Conservation (phyloP, 1,140 invertebrate genomes). For the Gryllus bimaculatus region DNA sequence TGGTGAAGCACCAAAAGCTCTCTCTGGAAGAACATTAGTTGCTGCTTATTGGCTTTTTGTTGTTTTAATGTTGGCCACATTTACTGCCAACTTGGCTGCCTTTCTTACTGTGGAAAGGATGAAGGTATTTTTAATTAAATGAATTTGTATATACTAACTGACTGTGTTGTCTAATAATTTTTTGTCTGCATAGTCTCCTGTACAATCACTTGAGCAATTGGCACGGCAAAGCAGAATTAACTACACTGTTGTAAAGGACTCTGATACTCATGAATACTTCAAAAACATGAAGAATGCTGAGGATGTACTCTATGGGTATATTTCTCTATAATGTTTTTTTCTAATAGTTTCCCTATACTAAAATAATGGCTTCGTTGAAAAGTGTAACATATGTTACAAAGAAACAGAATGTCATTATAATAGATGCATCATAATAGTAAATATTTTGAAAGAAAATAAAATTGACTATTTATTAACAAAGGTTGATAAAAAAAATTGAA, state of each 20-base stretch:
- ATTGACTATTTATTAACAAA: no score
- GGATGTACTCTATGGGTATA: constrained; percentile 72
- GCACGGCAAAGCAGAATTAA: constrained; percentile 80
- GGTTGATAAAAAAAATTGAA: no score
- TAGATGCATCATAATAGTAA: no score
- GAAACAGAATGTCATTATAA: no score
- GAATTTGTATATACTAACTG: neutral
- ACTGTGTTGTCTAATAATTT: neutral
- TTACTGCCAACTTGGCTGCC: constrained; percentile 93
- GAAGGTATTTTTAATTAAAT: constrained; percentile 49
- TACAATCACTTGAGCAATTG: constrained; percentile 78
- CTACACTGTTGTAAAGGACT: constrained; percentile 78
- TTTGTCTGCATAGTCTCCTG: constrained; percentile 52
- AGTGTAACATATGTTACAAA: no score
- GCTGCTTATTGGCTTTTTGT: constrained; percentile 91
- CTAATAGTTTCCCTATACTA: no score
- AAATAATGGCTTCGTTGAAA: no score
- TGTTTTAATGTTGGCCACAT: constrained; percentile 85
- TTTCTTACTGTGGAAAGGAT: constrained; percentile 93
- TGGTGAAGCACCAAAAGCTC: constrained; percentile 73
- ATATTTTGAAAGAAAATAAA: no score
- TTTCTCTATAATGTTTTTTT: constrained; percentile 11
- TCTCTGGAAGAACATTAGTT: constrained; percentile 73
- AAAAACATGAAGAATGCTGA: constrained; percentile 86
- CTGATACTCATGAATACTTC: constrained; percentile 75